Evolutionary conservation across 2,113 vertebrate genomes (phyloP).

Genomic region (Myxocyprinus asiaticus): DNA sequence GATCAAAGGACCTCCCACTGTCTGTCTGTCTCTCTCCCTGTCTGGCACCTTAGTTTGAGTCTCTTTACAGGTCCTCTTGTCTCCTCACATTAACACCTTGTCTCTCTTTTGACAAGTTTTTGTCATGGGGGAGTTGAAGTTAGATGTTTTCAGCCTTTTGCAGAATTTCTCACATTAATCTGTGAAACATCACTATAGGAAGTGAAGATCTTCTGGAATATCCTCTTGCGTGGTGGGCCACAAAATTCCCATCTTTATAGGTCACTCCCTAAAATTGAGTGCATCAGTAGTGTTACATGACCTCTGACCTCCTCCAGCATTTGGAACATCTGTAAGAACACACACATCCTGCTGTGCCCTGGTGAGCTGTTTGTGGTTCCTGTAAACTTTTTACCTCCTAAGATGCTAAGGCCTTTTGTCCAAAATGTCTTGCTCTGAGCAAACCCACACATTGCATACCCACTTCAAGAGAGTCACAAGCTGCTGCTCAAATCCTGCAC

Average conservation of each 20-base stretch:
- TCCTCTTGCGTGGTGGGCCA: background rate
- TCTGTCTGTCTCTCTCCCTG: background rate
- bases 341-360: background rate
- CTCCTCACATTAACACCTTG: background rate
- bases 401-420: slow-evolving; percentile 14
- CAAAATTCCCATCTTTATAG: background rate
- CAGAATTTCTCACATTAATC: background rate
- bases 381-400: background rate
- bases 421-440: slow-evolving; percentile 9
- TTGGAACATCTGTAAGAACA: slow-evolving; percentile 2
- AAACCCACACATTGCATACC: slow-evolving; percentile 27
- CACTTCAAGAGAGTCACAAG: background rate
- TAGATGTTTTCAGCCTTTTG: background rate
- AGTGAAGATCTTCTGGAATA: background rate
- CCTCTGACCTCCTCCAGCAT: slow-evolving; percentile 6
- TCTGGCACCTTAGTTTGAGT: no score
- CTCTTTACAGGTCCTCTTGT: background rate
- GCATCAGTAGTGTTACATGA: slow-evolving; percentile 4
- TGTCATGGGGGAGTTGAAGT: background rate
- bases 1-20: background rate
- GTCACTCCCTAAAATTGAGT: background rate
- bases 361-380: slow-evolving; percentile 20
- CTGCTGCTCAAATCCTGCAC: slow-evolving; percentile 32
- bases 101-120: background rate
- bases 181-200: background rate